These are phyloP conservation scores for Muricea muricata DNA, from an alignment of 92 coral and sea anemone genomes.

Conservation along the genomic window DNA sequence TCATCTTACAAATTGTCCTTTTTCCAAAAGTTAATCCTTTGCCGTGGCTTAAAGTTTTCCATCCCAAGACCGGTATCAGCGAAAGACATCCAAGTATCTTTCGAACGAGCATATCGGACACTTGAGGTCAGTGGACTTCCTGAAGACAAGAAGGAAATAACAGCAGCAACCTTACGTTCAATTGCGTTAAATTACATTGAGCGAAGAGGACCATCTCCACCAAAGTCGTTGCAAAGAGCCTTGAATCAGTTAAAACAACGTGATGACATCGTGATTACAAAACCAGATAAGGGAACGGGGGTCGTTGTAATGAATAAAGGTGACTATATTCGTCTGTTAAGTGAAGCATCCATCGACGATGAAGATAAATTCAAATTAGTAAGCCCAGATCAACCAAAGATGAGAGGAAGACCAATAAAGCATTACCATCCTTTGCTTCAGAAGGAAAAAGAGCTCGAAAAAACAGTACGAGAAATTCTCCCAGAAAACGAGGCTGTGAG, in stretches of 20 bases:
- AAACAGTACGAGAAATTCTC: not conserved
- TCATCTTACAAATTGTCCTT: slow-evolving; percentile 46
- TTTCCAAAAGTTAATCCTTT: slow-evolving; percentile 54
- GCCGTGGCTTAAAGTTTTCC: slow-evolving; percentile 59
- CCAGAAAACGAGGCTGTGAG: not conserved
- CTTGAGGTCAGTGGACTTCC: not conserved
- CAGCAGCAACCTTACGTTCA: slow-evolving; percentile 48
- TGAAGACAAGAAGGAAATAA: slow-evolving; percentile 23
- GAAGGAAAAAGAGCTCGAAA: slow-evolving; percentile 5
- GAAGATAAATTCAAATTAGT: slow-evolving; percentile 28
- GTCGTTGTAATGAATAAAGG: slow-evolving; percentile 68
- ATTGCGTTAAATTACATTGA: slow-evolving; percentile 65
- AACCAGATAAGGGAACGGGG: slow-evolving; percentile 69
- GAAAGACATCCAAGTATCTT: slow-evolving; percentile 47
- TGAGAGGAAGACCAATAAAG: slow-evolving; percentile 13
- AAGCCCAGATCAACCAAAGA: slow-evolving; percentile 10
- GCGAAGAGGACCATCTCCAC: slow-evolving; percentile 32
- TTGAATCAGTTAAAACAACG: slow-evolving; percentile 24
- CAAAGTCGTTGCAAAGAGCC: slow-evolving; percentile 40
- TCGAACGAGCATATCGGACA: slow-evolving; percentile 52
- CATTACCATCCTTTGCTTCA: slow-evolving; percentile 6
- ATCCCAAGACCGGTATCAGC: slow-evolving; percentile 31
- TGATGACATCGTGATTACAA: slow-evolving; percentile 58
- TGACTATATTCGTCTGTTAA: slow-evolving; percentile 42
- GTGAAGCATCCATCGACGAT: slow-evolving; percentile 64